Evolutionary conservation across 2,888 invertebrate species (phyloP), one percentile per base, ranked within the genome.

Genomic region (Scaptomyza flava): DNA sequence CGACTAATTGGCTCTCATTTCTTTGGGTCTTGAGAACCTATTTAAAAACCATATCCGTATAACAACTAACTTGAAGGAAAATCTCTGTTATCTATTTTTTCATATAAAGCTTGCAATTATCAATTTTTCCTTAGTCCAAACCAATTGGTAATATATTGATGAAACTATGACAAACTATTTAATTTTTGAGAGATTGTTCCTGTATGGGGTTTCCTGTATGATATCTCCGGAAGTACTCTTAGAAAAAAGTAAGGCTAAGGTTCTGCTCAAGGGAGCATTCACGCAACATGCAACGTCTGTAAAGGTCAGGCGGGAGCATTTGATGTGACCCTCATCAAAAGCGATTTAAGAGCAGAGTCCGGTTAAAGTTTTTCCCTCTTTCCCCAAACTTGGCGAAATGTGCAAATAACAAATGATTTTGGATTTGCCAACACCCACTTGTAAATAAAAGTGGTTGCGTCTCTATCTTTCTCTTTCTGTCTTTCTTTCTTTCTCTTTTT

Each of bases 331-430:
- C 82, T 87, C 86, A 82, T 82, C 85, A 82, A 87, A 87, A 72
- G 69, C 79, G 86, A 79, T 81, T 85, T 81, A 79, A 74, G 68
- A 79, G 74, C 77, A 31, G 14, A 73, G 75, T 63, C 63, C 64
- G 58, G 57, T 57, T 60, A 75, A 85, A 77, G 63, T 82, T 81
- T 71, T 77, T 34, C 68, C 51, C 54, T 69, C 52, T 30, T 7
- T 2, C 27, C 43, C 43, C 45, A 20, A 72, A 74, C 79, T 68
- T 77, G 83, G 71, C 71, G 27, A 71, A 85, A 82, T 81, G 86
- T 86, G 86, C 86, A 81, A 81, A 81, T 81, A 81, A 86, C 81
- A 81, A 81, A 81, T 81, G 81, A 81, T 81, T 81, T 86, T 66
- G 78, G 81, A 86, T 82, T 80, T 86, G 80, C 77, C 81, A 74